A percentile compares a stretch with the other conserved stretches of the same genome.
Conservation (phyloP, 2,113 vertebrate species). For the Danionella cerebrum region DNA sequence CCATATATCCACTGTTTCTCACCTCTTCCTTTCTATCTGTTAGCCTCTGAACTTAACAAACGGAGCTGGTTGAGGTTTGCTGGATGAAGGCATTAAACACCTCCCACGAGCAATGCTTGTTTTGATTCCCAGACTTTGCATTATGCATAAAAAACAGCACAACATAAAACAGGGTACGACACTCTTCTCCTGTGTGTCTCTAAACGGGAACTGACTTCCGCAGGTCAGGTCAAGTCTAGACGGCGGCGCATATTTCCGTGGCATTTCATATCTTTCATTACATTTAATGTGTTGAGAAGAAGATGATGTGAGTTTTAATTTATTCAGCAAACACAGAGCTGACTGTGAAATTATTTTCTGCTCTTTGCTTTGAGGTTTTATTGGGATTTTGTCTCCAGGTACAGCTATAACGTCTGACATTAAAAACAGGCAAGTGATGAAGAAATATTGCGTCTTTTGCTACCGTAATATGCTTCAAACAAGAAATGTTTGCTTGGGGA, state of each 20-base stretch:
- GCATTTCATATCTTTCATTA: neutral
- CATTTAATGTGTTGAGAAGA: neutral
- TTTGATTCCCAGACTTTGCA: constrained; percentile 44
- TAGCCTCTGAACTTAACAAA: constrained; percentile 6
- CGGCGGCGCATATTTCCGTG: neutral
- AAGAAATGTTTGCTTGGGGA: neutral
- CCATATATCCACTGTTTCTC: constrained; percentile 23
- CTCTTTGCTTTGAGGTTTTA: neutral
- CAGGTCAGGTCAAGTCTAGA: neutral
- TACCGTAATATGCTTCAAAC: neutral
- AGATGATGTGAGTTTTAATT: neutral
- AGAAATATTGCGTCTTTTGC: neutral
- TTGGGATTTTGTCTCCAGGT: neutral
- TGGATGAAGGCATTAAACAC: constrained; percentile 33
- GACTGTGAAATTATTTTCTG: neutral
- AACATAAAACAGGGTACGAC: constrained; percentile 21
- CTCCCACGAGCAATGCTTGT: constrained; percentile 27
- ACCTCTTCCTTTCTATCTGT: neutral
- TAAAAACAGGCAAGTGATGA: neutral
- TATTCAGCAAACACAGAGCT: neutral
- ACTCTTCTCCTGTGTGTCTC: neutral
- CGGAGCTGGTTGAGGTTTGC: neutral
- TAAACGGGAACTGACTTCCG: constrained; percentile 4
- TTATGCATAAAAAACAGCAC: too few species aligned
- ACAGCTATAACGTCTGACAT: neutral